Conservation (phyloP, 53 echinoderm and acorn worm species). For the Antedon mediterranea region DNA sequence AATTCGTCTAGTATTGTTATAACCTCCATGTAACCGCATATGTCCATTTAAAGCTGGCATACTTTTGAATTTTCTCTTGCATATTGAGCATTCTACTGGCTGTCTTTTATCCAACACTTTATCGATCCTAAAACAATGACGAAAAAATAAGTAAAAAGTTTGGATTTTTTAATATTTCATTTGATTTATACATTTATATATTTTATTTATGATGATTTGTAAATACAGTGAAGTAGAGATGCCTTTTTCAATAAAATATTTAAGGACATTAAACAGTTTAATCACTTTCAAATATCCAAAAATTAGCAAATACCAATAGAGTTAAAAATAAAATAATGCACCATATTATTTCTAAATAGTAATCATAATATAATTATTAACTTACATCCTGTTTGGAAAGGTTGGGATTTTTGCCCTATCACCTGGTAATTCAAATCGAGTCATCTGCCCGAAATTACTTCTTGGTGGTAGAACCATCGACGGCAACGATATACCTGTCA, state of each 20-base stretch:
- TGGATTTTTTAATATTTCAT: no score
- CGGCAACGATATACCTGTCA: neutral
- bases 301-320: no score
- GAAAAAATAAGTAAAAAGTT: neutral
- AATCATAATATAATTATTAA: neutral
- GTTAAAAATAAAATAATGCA: no score
- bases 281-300: no score
- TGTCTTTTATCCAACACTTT: slow-evolving; percentile 49
- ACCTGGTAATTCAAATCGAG: neutral
- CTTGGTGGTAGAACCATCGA: neutral
- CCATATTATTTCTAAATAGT: no score
- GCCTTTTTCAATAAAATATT: no score
- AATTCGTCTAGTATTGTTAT: slow-evolving; percentile 63
- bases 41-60: slow-evolving; percentile 99
- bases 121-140: slow-evolving; percentile 30
- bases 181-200: no score
- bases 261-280: no score
- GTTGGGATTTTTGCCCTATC: neutral
- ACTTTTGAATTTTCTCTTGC: slow-evolving; percentile 87
- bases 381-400: neutral
- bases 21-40: slow-evolving; percentile 98
- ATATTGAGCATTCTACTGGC: slow-evolving; percentile 82
- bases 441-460: neutral
- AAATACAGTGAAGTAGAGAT: no score
- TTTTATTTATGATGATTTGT: no score